Base-by-base conservation (phyloP, 2,113 vertebrate genomes). In the Spermophilus dauricus region DNA sequence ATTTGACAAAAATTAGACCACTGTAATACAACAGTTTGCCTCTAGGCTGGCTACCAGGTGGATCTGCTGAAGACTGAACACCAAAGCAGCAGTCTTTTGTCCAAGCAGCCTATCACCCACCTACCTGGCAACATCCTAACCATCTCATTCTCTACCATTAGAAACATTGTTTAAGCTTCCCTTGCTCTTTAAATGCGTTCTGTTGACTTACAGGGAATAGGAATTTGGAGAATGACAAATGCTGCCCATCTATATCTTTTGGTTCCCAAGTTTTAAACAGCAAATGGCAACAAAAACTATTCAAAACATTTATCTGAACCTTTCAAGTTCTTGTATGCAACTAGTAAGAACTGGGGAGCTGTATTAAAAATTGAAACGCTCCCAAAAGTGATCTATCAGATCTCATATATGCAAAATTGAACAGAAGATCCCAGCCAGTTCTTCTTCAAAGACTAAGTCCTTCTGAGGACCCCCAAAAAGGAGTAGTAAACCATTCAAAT, bases 261-360 rank as follows among this genome's bases (percentile, higher is more conserved):
- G n/a, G 30, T 48, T 87, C 58, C 65, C 69, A n/a, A 96, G 51
- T 69, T 90, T 81, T 8, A 65, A 30, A 56, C 0, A 95, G 34
- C 70, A 95, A 86, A 28, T 20, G 48, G 28, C 53, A 48, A 94
- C 8, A 78, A 78, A 63, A 65, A 65, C n/a, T 48, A 73, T 56
- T 61, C 95, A 69, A 85, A 76, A n/a, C 4, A 94, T 53, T 53
- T 39, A 92, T 37, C 65, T 88, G n/a, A 95, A 37, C 30, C 48
- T 67, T 86, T 70, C 13, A 80, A 34, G 65, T 72, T 75, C 56
- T 56, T 82, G 8, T 4, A 58, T 69, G 63, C 37, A 86, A 56
- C 61, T 8, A 61, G 0, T 18, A 45, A 93, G 77, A 67, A 67
- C 39, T 17, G 12, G 48, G 90, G 18, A 78, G 20, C 61, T 28